These are phyloP conservation scores for Drosophila gaucha DNA, from an alignment of 2,888 invertebrate genomes.

Conservation along the genomic window DNA sequence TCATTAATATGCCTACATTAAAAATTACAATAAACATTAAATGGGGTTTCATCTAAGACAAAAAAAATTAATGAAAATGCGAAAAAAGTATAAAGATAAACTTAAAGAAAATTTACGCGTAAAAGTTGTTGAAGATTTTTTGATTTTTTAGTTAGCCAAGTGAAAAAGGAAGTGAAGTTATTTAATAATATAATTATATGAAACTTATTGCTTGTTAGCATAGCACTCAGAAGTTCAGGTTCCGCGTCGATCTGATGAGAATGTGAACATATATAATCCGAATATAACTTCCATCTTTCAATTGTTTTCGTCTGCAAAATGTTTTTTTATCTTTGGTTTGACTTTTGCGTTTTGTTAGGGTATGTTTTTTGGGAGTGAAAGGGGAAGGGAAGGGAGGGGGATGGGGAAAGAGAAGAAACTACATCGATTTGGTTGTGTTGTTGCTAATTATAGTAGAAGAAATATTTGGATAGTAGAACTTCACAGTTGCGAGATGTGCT, in stretches of 20 bases:
- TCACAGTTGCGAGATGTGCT: constrained; percentile 34
- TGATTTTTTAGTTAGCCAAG: constrained; percentile 70
- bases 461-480: constrained; percentile 20
- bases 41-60: constrained; percentile 73
- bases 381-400: not conserved
- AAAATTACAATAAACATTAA: constrained; percentile 71
- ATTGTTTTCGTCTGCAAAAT: constrained; percentile 17
- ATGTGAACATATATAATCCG: not conserved
- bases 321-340: constrained; percentile 55
- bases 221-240: constrained; percentile 13
- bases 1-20: constrained; percentile 71
- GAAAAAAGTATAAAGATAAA: constrained; percentile 14
- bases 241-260: not conserved
- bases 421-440: constrained; percentile 84
- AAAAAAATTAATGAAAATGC: constrained; percentile 32
- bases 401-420: constrained; percentile 49
- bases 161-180: constrained; percentile 30
- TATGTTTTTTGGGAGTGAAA: not conserved
- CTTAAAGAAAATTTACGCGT: constrained; percentile 33
- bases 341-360: constrained; percentile 31
- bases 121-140: constrained; percentile 54
- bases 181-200: constrained; percentile 59
- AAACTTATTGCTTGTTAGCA: constrained; percentile 73
- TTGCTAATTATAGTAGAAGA: constrained; percentile 67
- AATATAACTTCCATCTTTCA: not conserved